A percentile compares a stretch with the other conserved stretches of the same genome.
These are phyloP conservation scores for Syngnathus acus DNA, from an alignment of 2,797 vertebrate species.

Conservation along the genomic window DNA sequence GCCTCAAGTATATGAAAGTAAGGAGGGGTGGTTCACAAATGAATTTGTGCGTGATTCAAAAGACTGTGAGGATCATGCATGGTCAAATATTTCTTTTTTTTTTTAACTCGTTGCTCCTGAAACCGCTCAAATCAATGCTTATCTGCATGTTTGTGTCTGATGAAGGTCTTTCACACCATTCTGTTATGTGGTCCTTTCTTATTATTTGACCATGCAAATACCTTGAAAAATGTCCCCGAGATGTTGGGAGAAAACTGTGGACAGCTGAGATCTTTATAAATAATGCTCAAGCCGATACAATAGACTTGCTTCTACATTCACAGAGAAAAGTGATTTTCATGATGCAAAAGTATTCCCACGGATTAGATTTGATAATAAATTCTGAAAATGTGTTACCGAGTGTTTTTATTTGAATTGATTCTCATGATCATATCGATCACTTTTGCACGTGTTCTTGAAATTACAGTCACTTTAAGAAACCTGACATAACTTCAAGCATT, in stretches of 20 bases:
- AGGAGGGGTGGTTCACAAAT: background rate
- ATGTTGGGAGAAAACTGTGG: constrained; percentile 43
- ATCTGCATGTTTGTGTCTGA: background rate
- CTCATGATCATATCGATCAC: too few relatives aligned
- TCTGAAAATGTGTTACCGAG: constrained; percentile 26
- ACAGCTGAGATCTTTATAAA: constrained; percentile 38
- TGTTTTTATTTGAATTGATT: constrained; percentile 5
- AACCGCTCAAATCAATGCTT: background rate
- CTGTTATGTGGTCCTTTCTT: background rate
- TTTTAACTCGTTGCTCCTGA: too few relatives aligned
- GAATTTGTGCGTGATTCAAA: background rate
- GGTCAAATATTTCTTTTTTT: background rate
- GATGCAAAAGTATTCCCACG: constrained; percentile 32
- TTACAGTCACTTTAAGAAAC: too few relatives aligned
- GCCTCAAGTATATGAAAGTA: background rate
- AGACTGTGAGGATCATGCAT: background rate
- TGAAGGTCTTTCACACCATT: background rate
- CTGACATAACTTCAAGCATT: too few relatives aligned
- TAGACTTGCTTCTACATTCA: constrained; percentile 33
- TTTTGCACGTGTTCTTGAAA: too few relatives aligned
- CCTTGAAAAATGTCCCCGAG: constrained; percentile 37
- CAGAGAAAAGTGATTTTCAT: constrained; percentile 26
- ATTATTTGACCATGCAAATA: constrained; percentile 12
- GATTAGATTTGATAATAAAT: constrained; percentile 59
- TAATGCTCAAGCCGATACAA: constrained; percentile 24